A percentile compares a stretch with the other conserved stretches of the same genome.
Evolutionary conservation across 2,888 invertebrate species (phyloP).

Genomic region (Megalurothrips usitatus): DNA sequence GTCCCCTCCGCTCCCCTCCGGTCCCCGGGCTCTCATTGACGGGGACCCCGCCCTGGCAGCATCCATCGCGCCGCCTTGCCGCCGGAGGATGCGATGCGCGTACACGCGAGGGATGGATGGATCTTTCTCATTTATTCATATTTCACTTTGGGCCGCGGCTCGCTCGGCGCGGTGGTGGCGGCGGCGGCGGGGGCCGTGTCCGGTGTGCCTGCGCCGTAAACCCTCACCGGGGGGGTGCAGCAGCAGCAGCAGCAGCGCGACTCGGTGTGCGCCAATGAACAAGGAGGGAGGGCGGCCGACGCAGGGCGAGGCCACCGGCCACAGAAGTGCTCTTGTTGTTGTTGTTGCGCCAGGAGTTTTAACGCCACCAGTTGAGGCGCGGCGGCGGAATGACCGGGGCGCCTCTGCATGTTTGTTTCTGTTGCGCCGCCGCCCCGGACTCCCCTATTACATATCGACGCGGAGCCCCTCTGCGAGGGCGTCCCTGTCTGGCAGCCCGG

Average conservation of each 20-base stretch:
- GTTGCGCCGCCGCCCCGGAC: too few species aligned
- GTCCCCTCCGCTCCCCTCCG: neutral
- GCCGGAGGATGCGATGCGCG: neutral
- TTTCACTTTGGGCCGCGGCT: conserved; percentile 9
- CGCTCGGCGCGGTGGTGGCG: neutral
- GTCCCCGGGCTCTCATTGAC: conserved; percentile 5
- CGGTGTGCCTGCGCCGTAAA: neutral
- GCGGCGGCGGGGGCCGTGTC: neutral
- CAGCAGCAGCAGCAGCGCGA: neutral
- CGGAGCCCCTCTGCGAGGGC: too few species aligned
- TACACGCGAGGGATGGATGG: neutral
- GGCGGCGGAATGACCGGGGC: too few species aligned
- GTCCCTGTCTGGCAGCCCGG: too few species aligned
- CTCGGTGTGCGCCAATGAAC: neutral
- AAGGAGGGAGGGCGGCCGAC: too few species aligned
- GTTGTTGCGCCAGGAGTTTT: too few species aligned
- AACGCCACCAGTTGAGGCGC: too few species aligned
- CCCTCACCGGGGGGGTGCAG: neutral
- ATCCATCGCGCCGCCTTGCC: neutral
- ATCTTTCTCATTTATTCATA: conserved; percentile 27
- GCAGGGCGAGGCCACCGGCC: neutral
- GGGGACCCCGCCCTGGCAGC: neutral
- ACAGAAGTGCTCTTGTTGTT: too few species aligned
- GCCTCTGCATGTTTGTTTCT: too few species aligned
- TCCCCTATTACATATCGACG: too few species aligned